Evolutionary conservation across 2,888 invertebrate species (phyloP).

Genomic region (Habroteleia sp.): DNA sequence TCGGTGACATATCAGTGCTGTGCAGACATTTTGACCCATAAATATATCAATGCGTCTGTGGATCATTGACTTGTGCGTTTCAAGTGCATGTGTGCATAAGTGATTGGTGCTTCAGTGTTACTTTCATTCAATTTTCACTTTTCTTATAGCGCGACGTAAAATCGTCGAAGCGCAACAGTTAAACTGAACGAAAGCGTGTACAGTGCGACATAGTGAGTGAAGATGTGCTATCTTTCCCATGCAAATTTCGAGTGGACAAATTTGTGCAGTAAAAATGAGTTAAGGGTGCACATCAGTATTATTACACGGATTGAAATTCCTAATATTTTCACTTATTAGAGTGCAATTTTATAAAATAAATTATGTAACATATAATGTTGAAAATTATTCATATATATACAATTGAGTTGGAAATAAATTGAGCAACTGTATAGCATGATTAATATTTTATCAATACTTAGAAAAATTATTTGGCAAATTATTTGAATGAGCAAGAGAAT

Average conservation of each 20-base stretch:
- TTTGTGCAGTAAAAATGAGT: constrained; percentile 34
- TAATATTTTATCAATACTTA: too few relatives aligned
- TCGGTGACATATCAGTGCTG: constrained; percentile 73
- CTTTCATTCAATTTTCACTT: constrained; percentile 63
- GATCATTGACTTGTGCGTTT: constrained; percentile 43
- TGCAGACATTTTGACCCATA: constrained; percentile 74
- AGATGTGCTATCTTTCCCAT: constrained; percentile 51
- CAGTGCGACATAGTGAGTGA: constrained; percentile 55
- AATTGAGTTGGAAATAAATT: too few relatives aligned
- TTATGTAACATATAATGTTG: too few relatives aligned
- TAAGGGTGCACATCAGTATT: constrained; percentile 19
- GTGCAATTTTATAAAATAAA: constrained; percentile 14
- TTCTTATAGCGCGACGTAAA: constrained; percentile 48
- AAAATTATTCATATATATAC: too few relatives aligned
- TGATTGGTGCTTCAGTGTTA: constrained; percentile 57
- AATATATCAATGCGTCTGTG: constrained; percentile 38
- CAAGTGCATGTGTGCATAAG: constrained; percentile 62
- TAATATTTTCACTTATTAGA: constrained; percentile 18
- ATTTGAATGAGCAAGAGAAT: too few relatives aligned
- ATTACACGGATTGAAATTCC: constrained; percentile 22
- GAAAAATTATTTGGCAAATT: too few relatives aligned
- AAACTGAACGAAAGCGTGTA: constrained; percentile 62
- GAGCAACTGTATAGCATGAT: too few relatives aligned
- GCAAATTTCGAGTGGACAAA: constrained; percentile 56
- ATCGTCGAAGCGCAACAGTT: constrained; percentile 57